phyloP scores from a whole-genome alignment of 2,888 invertebrate genomes.

The Zele albiditarsus region DNA sequence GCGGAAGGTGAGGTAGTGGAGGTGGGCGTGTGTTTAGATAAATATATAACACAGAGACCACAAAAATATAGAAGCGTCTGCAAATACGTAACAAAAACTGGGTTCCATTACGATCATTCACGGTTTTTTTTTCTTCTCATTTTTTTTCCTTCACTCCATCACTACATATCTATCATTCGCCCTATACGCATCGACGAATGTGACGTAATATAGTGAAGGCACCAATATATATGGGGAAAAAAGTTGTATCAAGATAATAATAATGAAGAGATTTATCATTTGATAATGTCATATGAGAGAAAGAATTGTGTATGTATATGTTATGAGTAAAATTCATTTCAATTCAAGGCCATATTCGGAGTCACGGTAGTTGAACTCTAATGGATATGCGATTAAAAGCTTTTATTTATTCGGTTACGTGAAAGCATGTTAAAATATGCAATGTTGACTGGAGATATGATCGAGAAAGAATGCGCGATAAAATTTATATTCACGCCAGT shows the following conservation, averaged over 20 bases:
- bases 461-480: background rate
- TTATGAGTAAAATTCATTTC: background rate
- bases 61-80: background rate
- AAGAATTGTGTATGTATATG: background rate
- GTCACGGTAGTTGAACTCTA: background rate
- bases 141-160: background rate
- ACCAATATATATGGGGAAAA: background rate
- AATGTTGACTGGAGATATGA: background rate
- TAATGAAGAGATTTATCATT: background rate
- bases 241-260: background rate
- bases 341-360: background rate
- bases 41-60: background rate
- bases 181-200: background rate
- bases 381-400: constrained; percentile 4
- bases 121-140: background rate
- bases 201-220: too few relatives aligned
- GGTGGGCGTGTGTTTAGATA: background rate
- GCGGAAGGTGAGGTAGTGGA: background rate
- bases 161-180: background rate
- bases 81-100: constrained; percentile 2
- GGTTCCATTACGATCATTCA: constrained; percentile 7
- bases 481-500: background rate
- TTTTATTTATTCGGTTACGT: background rate
- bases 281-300: background rate
- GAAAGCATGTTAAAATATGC: background rate